Evolutionary conservation across 1,140 invertebrate species (phyloP).

Genomic region (Neuroterus valhalla): DNA sequence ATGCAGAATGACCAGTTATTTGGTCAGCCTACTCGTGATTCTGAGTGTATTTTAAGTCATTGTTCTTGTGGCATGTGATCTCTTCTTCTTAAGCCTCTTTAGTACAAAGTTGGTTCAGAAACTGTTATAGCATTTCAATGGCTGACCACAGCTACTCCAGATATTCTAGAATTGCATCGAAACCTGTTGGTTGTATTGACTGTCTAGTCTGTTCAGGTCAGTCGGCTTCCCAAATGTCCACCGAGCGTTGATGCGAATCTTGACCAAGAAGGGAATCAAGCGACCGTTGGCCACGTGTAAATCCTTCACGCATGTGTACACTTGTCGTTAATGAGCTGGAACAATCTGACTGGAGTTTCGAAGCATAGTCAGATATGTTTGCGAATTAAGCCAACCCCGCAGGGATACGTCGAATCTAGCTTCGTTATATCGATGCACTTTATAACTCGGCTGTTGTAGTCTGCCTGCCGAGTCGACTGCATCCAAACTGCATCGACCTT

Average conservation of each 20-base stretch:
- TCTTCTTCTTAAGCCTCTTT: too few species aligned
- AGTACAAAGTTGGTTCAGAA: neutral
- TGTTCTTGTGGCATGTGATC: too few species aligned
- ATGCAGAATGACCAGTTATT: too few species aligned
- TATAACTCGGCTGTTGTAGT: conserved; percentile 3
- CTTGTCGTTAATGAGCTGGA: conserved; percentile 63
- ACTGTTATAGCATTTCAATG: neutral
- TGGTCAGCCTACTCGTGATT: too few species aligned
- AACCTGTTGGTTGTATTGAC: conserved; percentile 28
- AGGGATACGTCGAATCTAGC: conserved; percentile 39
- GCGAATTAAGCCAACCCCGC: conserved; percentile 48
- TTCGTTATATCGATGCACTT: neutral
- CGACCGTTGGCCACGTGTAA: conserved; percentile 48
- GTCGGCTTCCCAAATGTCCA: neutral
- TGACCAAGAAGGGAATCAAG: conserved; percentile 7
- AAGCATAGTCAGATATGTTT: conserved; percentile 52
- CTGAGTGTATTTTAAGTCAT: too few species aligned
- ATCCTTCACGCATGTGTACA: conserved; percentile 66
- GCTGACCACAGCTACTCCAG: neutral
- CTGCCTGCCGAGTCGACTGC: neutral
- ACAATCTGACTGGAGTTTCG: conserved; percentile 50
- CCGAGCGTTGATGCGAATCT: conserved; percentile 24
- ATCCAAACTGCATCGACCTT: neutral
- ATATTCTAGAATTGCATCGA: neutral
- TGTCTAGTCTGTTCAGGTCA: conserved; percentile 20